Percentiles rank a stretch among this genome's conserved stretches.
Evolutionary conservation across 2,888 invertebrate genomes (phyloP).

Genomic region (Chrysolina oricalcia): DNA sequence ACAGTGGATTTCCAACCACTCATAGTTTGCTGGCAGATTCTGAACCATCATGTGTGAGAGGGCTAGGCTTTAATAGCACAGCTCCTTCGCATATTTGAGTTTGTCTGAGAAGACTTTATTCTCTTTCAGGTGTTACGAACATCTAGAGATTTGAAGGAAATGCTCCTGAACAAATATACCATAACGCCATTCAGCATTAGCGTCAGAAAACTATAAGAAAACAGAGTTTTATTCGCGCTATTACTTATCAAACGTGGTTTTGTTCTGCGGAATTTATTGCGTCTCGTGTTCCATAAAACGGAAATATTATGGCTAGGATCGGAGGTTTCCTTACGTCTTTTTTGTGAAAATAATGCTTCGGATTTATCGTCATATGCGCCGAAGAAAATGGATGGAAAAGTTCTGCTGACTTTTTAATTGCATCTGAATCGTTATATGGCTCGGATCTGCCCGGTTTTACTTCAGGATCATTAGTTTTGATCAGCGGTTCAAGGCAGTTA

Average conservation of each 20-base stretch:
- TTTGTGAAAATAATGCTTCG: constrained; percentile 12
- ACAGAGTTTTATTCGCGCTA: constrained; percentile 20
- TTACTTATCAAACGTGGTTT: constrained; percentile 59
- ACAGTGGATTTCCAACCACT: too few relatives aligned
- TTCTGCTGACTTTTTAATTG: constrained; percentile 22
- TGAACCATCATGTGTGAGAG: too few relatives aligned
- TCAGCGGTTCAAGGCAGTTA: neutral
- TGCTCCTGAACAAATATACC: too few relatives aligned
- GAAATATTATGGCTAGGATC: constrained; percentile 47
- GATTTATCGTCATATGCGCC: constrained; percentile 18
- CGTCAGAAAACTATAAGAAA: neutral
- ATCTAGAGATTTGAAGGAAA: too few relatives aligned
- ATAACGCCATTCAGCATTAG: too few relatives aligned
- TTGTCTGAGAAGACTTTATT: too few relatives aligned
- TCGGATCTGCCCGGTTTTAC: neutral
- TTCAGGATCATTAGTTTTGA: neutral
- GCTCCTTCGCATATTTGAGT: too few relatives aligned
- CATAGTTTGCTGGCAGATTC: too few relatives aligned
- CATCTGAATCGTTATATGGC: constrained; percentile 10
- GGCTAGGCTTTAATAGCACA: too few relatives aligned
- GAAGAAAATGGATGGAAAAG: neutral
- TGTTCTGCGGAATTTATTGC: constrained; percentile 56
- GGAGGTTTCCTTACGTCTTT: constrained; percentile 17
- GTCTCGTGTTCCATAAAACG: constrained; percentile 50
- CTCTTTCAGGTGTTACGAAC: too few relatives aligned